These are phyloP conservation scores for Heptranchias perlo DNA, from an alignment of 2,113 vertebrate genomes.

Conservation along the genomic window DNA sequence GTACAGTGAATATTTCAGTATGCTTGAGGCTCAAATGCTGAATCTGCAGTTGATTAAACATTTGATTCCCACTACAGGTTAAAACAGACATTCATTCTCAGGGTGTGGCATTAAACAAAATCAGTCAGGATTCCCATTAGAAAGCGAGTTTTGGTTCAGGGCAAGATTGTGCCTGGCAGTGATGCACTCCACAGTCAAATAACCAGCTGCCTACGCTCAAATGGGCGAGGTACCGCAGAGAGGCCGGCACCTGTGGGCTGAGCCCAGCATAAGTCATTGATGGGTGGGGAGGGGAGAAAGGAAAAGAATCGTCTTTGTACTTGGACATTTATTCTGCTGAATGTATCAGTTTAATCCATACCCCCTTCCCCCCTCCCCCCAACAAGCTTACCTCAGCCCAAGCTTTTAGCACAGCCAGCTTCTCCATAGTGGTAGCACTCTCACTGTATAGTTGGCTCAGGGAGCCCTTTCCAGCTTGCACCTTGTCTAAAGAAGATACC, in stretches of 20 bases:
- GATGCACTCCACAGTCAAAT: not conserved
- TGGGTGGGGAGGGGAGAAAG: not conserved
- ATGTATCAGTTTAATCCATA: not conserved
- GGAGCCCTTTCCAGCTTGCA: conserved; percentile 86
- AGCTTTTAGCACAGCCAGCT: conserved; percentile 88
- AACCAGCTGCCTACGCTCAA: not conserved
- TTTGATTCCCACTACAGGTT: not conserved
- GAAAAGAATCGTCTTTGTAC: not conserved
- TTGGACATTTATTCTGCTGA: not conserved
- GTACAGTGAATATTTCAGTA: not conserved
- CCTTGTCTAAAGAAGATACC: conserved; percentile 94
- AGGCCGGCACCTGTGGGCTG: not conserved
- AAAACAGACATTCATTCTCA: not conserved
- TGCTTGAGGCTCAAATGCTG: not conserved
- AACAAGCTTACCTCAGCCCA: conserved; percentile 86
- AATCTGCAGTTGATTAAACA: not conserved
- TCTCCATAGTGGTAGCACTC: conserved; percentile 96
- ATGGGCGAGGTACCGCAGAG: not conserved
- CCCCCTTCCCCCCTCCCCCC: no score
- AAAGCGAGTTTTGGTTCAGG: not conserved
- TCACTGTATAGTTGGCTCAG: conserved; percentile 93
- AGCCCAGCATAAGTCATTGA: not conserved
- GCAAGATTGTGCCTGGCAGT: not conserved
- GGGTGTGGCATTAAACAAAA: not conserved
- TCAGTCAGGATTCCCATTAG: not conserved